These are phyloP conservation scores for Papilio demoleus DNA, from an alignment of 2,888 invertebrate species.

Conservation along the genomic window DNA sequence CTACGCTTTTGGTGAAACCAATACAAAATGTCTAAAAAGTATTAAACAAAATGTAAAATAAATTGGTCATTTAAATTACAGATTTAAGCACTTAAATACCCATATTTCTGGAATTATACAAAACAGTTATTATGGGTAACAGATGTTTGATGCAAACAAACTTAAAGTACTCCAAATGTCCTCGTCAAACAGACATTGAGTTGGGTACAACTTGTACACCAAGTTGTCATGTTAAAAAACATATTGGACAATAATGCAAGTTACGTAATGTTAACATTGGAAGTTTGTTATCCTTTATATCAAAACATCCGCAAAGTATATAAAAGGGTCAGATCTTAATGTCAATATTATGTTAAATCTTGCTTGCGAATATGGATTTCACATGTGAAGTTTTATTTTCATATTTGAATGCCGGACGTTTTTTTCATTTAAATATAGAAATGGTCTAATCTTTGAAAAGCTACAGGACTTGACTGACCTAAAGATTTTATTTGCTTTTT, in stretches of 20 bases:
- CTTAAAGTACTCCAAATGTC: neutral
- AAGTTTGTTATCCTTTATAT: conserved; percentile 2
- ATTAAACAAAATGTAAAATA: neutral
- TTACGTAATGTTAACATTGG: neutral
- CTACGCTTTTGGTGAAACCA: too few relatives aligned
- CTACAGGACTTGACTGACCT: too few relatives aligned
- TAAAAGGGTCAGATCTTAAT: conserved; percentile 9
- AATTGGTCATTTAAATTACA: neutral
- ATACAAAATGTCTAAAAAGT: too few relatives aligned
- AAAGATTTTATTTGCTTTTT: too few relatives aligned
- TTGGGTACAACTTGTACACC: conserved; percentile 4
- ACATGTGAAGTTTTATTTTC: neutral
- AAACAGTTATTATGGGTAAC: neutral
- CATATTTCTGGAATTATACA: neutral
- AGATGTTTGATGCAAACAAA: neutral
- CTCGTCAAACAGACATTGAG: conserved; percentile 16
- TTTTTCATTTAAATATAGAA: too few relatives aligned
- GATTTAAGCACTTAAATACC: neutral
- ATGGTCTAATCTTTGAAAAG: too few relatives aligned
- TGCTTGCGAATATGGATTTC: neutral
- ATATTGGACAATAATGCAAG: neutral
- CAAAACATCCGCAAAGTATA: conserved; percentile 1
- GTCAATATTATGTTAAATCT: too few relatives aligned
- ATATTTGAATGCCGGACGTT: too few relatives aligned
- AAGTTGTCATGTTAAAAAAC: conserved; percentile 16